Base-by-base conservation (phyloP, 2,113 vertebrate genomes). In the Alouatta palliata region DNA sequence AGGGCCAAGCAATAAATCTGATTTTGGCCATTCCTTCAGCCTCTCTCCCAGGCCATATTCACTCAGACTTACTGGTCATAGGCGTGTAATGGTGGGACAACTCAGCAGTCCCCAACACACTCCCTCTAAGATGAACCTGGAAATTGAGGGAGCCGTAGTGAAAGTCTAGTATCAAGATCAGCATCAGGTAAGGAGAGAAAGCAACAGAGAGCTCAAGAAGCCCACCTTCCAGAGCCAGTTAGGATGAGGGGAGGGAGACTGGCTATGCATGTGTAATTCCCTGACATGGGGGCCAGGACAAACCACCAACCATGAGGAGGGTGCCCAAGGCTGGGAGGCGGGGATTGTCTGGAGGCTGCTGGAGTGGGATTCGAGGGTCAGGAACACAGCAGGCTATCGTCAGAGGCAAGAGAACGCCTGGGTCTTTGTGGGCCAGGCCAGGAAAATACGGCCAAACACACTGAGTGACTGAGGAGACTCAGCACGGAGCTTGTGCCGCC, bases 381-480 rank as follows among this genome's bases (percentile, higher is more conserved):
- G 25, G 32, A 45, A 43, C 32, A 85, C 19, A 19, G 5, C 14
- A 40, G 54, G 6, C 13, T 43, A 10, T 5, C 0, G 14, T 79
- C 20, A 30, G 20, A 68, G 40, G 25, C n/a, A 25, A 83, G 23
- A 43, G 2, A 25, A 37, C 14, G 19, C 0, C 49, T 68, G 35
- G 75, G 2, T 2, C 6, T 8, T 14, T 32, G 21, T 40, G 12
- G 10, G 20, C 37, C 35, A 12, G n/a, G 0, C 32, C 32, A 25
- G 35, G 64, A 13, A 80, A 52, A 40, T 25, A 70, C 3, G 56
- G 12, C n/a, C 77, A 49, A 11, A 11, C 7, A 20, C 27, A 43
- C 14, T 0, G 0, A 23, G 5, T 21, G 47, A 3, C 25, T 1
- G 8, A 0, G 0, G 3, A 45, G 21, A 10, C 20, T 43, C 45